Evolutionary conservation across 2,113 vertebrate species (phyloP).

Genomic region (Eretmochelys imbricata): DNA sequence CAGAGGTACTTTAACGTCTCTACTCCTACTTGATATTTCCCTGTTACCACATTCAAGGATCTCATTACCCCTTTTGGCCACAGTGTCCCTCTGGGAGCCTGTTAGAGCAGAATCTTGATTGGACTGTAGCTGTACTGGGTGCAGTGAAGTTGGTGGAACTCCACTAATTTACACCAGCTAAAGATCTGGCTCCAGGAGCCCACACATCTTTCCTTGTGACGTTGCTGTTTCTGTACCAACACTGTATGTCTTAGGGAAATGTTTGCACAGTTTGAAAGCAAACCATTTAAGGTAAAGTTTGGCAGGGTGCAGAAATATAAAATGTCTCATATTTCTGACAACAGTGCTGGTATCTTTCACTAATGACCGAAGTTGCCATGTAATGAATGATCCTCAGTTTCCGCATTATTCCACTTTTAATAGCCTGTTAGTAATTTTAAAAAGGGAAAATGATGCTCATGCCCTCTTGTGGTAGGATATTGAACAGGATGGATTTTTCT

Average conservation of each 20-base stretch:
- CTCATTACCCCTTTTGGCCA: background rate
- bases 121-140: background rate
- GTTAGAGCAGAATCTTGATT: background rate
- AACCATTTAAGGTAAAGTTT: conserved; percentile 40
- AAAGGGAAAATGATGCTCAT: conserved; percentile 58
- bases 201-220: conserved; percentile 18
- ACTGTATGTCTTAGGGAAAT: background rate
- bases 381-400: conserved; percentile 32
- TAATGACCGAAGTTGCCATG: conserved; percentile 27
- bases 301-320: conserved; percentile 18
- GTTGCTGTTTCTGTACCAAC: conserved; percentile 24
- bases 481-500: conserved; percentile 11
- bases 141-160: conserved; percentile 41
- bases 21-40: background rate
- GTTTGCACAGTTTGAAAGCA: conserved; percentile 24
- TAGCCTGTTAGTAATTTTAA: background rate
- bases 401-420: background rate
- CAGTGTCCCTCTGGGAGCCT: background rate
- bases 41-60: background rate
- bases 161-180: conserved; percentile 45
- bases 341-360: conserved; percentile 35
- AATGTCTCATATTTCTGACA: background rate
- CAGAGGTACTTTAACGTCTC: background rate
- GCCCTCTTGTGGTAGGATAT: conserved; percentile 66
- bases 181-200: conserved; percentile 11